phyloP scores from a whole-genome alignment of 2,113 vertebrate species.

The Nipponia nippon region DNA sequence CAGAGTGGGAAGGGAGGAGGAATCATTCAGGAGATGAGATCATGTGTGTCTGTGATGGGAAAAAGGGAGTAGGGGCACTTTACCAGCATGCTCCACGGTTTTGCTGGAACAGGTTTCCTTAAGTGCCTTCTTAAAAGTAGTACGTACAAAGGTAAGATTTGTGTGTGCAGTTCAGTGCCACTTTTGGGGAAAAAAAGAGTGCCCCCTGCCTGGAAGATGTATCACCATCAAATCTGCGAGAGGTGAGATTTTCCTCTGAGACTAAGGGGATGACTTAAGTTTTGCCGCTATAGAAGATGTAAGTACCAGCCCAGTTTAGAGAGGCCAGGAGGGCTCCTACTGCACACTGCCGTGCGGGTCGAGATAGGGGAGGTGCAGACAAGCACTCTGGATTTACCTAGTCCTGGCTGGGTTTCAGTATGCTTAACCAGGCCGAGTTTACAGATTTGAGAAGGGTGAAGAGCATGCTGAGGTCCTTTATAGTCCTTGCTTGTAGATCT shows the following conservation, averaged over 20 bases:
- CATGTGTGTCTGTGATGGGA: neutral
- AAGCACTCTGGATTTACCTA: neutral
- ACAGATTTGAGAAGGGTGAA: neutral
- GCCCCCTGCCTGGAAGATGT: neutral
- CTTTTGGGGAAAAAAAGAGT: neutral
- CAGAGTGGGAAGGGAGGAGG: neutral
- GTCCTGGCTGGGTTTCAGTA: neutral
- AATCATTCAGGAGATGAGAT: slow-evolving; percentile 14
- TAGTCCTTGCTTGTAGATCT: neutral
- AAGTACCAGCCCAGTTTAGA: neutral
- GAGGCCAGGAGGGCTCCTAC: neutral
- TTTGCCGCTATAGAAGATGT: neutral
- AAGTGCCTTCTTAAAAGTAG: neutral
- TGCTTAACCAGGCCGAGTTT: neutral
- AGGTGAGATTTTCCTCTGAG: neutral
- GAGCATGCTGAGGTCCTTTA: neutral
- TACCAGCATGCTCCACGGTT: neutral
- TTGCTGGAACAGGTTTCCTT: neutral
- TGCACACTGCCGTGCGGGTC: neutral
- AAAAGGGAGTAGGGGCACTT: neutral
- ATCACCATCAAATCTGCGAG: neutral
- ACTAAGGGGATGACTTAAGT: neutral
- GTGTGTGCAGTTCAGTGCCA: neutral
- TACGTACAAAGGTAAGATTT: neutral
- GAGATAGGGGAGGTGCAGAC: neutral